These are phyloP conservation scores for Drosophila miranda DNA, from an alignment of 1,140 invertebrate species.

Conservation along the genomic window DNA sequence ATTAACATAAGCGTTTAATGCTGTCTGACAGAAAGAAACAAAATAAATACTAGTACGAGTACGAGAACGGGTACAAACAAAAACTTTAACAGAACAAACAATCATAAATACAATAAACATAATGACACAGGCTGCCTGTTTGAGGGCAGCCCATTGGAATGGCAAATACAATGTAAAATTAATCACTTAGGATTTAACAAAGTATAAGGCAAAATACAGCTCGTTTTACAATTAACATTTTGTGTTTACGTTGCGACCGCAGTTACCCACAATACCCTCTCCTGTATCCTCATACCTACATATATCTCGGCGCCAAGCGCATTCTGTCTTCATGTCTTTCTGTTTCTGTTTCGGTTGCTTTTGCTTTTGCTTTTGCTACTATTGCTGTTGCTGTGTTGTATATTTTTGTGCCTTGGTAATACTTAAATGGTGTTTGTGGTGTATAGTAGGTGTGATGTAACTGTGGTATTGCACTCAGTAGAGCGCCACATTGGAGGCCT, in stretches of 20 bases:
- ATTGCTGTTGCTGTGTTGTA: constrained; percentile 31
- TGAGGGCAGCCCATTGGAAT: constrained; percentile 51
- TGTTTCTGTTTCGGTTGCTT: constrained; percentile 26
- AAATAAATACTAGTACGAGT: constrained; percentile 39
- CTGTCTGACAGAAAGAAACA: constrained; percentile 55
- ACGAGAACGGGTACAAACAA: constrained; percentile 11
- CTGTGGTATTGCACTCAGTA: constrained; percentile 51
- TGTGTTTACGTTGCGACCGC: constrained; percentile 68
- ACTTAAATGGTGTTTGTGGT: constrained; percentile 62
- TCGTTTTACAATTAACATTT: constrained; percentile 51
- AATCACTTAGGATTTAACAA: constrained; percentile 36
- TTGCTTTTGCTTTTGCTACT: constrained; percentile 39
- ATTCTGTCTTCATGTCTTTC: constrained; percentile 16
- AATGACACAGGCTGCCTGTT: constrained; percentile 41
- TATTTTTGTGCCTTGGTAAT: constrained; percentile 72
- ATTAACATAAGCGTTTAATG: constrained; percentile 79
- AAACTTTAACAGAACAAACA: constrained; percentile 60
- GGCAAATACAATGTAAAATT: constrained; percentile 47
- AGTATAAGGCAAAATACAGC: constrained; percentile 38
- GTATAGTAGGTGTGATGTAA: constrained; percentile 31
- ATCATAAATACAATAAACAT: constrained; percentile 35
- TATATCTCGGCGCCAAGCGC: constrained; percentile 64
- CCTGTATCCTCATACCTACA: constrained; percentile 13
- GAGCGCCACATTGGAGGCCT: constrained; percentile 74
- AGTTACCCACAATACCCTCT: constrained; percentile 71